Percentiles rank a stretch among this genome's conserved stretches.
Conservation (phyloP, 2,797 vertebrate species). For the Sebastes elongatus region DNA sequence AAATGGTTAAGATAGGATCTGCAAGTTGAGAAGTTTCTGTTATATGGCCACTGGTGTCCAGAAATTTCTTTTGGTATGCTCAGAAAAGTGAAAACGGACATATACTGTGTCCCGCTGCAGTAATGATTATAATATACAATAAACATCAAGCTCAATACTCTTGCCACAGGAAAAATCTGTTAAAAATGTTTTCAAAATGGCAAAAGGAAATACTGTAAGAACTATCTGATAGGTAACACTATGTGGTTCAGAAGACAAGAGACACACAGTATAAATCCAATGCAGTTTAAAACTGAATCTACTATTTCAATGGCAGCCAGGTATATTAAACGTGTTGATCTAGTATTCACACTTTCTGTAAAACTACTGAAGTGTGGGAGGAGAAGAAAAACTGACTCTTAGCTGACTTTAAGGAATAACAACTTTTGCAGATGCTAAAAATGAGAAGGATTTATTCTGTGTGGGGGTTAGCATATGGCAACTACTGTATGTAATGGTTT, state of each 20-base stretch:
- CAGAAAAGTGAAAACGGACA: background rate
- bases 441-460: constrained; percentile 42
- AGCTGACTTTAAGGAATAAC: constrained; percentile 41
- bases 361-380: constrained; percentile 47
- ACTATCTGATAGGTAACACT: background rate
- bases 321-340: background rate
- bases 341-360: constrained; percentile 30
- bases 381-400: constrained; percentile 44
- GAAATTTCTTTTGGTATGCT: background rate
- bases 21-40: too few relatives aligned
- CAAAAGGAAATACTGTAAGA: background rate
- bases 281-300: background rate
- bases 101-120: background rate
- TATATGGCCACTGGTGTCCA: rapidly evolving
- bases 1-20: too few relatives aligned
- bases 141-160: background rate
- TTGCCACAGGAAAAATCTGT: background rate
- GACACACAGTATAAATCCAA: background rate
- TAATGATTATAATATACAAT: background rate
- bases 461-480: constrained; percentile 48
- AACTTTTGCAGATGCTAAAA: constrained; percentile 66
- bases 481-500: constrained; percentile 6
- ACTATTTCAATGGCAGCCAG: background rate
- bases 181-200: background rate
- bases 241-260: background rate